These are phyloP conservation scores for Leptopilina boulardi DNA, from an alignment of 1,140 invertebrate genomes.

Conservation along the genomic window DNA sequence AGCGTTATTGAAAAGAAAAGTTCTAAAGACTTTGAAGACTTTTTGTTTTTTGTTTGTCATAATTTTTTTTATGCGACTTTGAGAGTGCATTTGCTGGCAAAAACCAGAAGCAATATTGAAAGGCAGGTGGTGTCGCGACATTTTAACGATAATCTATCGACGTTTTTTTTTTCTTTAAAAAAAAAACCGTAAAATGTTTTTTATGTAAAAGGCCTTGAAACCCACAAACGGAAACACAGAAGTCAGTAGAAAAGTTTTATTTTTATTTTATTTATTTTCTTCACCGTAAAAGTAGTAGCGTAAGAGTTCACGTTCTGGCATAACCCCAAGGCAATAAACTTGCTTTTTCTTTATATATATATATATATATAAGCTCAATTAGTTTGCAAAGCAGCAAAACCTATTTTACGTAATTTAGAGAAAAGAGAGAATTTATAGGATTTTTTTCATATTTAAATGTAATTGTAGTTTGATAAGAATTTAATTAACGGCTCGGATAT, in stretches of 20 bases:
- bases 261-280: neutral
- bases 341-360: neutral
- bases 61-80: neutral
- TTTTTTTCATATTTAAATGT: no score
- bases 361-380: neutral
- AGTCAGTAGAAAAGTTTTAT: neutral
- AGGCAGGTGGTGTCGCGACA: constrained; percentile 15
- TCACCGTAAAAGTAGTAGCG: neutral
- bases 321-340: constrained; percentile 5
- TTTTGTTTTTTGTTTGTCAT: no score
- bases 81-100: neutral
- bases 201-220: constrained; percentile 14
- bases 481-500: no score
- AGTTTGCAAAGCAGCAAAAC: neutral
- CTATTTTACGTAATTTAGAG: neutral
- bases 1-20: no score
- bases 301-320: constrained; percentile 12
- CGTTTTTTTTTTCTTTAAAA: no score
- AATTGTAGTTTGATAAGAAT: no score
- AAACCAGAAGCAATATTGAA: neutral
- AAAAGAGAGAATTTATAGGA: neutral
- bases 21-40: no score
- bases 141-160: constrained; percentile 10
- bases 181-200: neutral
- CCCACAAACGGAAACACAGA: neutral